A percentile compares a stretch with the other conserved stretches of the same genome.
Evolutionary conservation across 92 coral and sea anemone genomes (phyloP).

Genomic region (Epizoanthus rinbou): DNA sequence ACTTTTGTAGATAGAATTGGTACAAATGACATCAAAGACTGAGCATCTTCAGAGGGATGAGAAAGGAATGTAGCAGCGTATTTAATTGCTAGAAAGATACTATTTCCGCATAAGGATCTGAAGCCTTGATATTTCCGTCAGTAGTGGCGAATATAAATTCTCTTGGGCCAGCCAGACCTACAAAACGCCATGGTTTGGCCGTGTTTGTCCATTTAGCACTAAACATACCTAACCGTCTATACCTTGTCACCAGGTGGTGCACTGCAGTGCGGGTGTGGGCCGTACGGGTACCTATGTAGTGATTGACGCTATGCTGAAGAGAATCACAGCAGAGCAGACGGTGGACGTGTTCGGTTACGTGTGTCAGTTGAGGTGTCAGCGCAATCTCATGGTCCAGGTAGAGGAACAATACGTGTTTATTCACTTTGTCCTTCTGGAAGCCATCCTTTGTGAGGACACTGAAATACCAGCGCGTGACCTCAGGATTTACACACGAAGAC

Average conservation of each 20-base stretch:
- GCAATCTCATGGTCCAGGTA: conserved; percentile 92
- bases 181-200: background rate
- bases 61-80: too few relatives aligned
- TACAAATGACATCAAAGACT: too few relatives aligned
- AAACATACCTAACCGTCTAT: background rate
- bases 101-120: too few relatives aligned
- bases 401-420: conserved; percentile 92
- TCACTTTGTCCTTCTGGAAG: conserved; percentile 86
- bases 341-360: conserved; percentile 87
- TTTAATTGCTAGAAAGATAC: too few relatives aligned
- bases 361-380: conserved; percentile 73
- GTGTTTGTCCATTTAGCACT: background rate
- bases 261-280: conserved; percentile 97
- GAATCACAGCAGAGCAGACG: conserved; percentile 75
- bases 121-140: too few relatives aligned
- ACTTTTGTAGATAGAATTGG: background rate
- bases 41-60: too few relatives aligned
- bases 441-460: conserved; percentile 87
- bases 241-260: conserved; percentile 71
- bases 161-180: too few relatives aligned
- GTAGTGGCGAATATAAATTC: too few relatives aligned
- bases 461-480: conserved; percentile 84
- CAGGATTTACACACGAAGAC: conserved; percentile 53
- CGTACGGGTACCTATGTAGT: conserved; percentile 92
- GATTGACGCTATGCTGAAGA: conserved; percentile 82